Conservation (phyloP, 2,888 invertebrate species). For the Marronus borbonicus region DNA sequence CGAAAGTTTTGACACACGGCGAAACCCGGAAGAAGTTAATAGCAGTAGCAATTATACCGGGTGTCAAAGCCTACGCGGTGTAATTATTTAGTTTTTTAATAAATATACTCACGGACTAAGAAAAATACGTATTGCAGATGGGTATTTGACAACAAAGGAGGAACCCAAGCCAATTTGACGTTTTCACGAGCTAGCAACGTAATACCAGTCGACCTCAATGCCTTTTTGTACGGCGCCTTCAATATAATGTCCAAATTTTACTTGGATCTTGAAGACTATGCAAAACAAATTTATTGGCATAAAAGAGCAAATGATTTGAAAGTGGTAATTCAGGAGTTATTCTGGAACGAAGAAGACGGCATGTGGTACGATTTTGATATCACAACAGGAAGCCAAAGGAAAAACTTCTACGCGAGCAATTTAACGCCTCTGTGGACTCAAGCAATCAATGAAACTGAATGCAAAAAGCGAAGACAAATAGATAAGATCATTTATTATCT, state of each 20-base stretch:
- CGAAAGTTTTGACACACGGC: too few relatives aligned
- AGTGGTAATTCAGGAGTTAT: conserved; percentile 77
- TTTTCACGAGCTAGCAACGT: conserved; percentile 78
- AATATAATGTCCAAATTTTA: conserved; percentile 77
- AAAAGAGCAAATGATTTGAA: conserved; percentile 74
- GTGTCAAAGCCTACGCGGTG: too few relatives aligned
- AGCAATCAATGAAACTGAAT: conserved; percentile 47
- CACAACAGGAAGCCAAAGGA: conserved; percentile 72
- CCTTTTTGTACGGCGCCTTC: conserved; percentile 82
- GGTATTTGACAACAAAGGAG: conserved; percentile 77
- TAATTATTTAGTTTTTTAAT: too few relatives aligned
- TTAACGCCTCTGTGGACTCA: conserved; percentile 83
- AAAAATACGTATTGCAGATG: conserved; percentile 71
- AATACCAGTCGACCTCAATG: conserved; percentile 87
- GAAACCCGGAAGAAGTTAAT: too few relatives aligned
- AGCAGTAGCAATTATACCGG: too few relatives aligned
- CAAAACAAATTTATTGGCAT: conserved; percentile 72
- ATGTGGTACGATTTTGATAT: conserved; percentile 88
- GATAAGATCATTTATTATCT: conserved; percentile 17
- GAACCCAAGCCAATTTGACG: conserved; percentile 73
- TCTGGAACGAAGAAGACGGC: conserved; percentile 84
- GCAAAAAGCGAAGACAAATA: conserved; percentile 12
- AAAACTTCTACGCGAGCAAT: conserved; percentile 70
- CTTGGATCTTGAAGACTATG: conserved; percentile 70
- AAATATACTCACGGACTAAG: too few relatives aligned